Conservation (phyloP, 1,140 invertebrate genomes). For the Aricia agestis region DNA sequence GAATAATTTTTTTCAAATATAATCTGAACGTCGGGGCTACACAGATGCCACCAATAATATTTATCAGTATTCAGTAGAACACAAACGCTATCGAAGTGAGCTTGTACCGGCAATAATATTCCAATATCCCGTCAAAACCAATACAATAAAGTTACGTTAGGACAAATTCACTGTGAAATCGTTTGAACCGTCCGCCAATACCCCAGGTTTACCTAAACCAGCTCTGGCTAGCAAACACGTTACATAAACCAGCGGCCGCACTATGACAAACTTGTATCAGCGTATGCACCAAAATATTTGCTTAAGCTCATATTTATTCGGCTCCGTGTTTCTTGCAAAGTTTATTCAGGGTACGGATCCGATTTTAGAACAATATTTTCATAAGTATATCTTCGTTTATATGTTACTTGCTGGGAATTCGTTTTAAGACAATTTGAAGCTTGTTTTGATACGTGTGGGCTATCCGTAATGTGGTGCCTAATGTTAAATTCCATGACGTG, state of each 20-base stretch:
- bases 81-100: neutral
- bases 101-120: conserved; percentile 8
- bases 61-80: neutral
- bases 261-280: conserved; percentile 22
- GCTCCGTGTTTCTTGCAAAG: conserved; percentile 12
- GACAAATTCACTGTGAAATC: conserved; percentile 23
- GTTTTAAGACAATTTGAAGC: neutral
- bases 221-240: conserved; percentile 22
- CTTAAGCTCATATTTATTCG: conserved; percentile 20
- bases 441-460: too few species aligned
- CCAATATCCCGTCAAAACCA: conserved; percentile 21
- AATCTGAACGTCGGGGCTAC: too few species aligned
- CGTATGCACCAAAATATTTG: conserved; percentile 20
- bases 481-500: too few species aligned
- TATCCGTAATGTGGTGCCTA: too few species aligned
- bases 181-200: conserved; percentile 21
- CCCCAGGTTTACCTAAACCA: conserved; percentile 19
- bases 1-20: too few species aligned
- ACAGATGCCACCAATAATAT: neutral
- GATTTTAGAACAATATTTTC: neutral
- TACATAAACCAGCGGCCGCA: conserved; percentile 18
- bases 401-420: neutral
- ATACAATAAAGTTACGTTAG: conserved; percentile 23
- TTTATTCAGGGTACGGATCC: neutral
- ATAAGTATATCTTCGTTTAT: neutral